Percentiles rank a stretch among this genome's conserved stretches.
Evolutionary conservation across 2,113 vertebrate species (phyloP).

Genomic region (Hyaena hyaena): DNA sequence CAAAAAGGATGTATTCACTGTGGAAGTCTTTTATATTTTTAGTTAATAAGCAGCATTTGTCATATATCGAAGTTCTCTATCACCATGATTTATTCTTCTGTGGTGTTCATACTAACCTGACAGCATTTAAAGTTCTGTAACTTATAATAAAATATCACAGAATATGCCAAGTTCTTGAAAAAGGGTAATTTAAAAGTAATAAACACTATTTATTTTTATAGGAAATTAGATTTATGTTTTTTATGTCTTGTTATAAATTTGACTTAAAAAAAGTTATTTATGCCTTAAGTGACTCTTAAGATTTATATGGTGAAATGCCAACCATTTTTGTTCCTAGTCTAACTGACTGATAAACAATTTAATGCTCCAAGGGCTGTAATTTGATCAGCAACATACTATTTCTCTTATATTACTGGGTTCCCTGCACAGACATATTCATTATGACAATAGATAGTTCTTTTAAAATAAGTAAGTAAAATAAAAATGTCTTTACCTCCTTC

Average conservation of each 20-base stretch:
- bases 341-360: background rate
- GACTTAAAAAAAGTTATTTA: no score
- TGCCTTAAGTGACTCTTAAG: slow-evolving; percentile 9
- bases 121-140: background rate
- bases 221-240: slow-evolving; percentile 13
- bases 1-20: background rate
- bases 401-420: background rate
- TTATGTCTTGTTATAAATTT: no score
- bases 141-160: background rate
- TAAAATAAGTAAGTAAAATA: background rate
- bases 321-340: background rate
- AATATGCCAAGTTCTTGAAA: background rate
- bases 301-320: background rate
- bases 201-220: background rate
- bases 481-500: slow-evolving; percentile 89
- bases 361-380: background rate
- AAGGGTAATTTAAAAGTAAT: slow-evolving; percentile 20
- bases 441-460: background rate
- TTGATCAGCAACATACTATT: background rate
- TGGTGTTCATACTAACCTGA: background rate
- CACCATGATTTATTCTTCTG: background rate
- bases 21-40: background rate
- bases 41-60: background rate
- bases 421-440: background rate
- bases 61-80: background rate